Evolutionary conservation across 2,888 invertebrate genomes (phyloP).

Genomic region (Ophioninae sp.): DNA sequence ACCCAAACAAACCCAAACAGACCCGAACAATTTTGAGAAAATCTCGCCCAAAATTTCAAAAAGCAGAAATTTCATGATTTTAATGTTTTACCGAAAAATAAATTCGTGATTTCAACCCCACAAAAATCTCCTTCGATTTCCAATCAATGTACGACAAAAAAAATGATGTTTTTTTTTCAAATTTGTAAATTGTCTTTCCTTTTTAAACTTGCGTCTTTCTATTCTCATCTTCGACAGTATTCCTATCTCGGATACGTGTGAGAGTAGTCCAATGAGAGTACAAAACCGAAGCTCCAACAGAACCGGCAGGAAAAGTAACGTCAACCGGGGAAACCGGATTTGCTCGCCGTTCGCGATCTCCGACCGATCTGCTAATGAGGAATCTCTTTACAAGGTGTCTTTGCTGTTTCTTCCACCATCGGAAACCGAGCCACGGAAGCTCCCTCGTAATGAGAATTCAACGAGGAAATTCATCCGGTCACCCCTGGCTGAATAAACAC

Average conservation of each 20-base stretch:
- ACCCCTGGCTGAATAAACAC: no score
- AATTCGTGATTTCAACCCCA: no score
- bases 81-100: no score
- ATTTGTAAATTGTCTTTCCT: no score
- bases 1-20: no score
- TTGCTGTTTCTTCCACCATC: slow-evolving; percentile 55
- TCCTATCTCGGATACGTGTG: slow-evolving; percentile 15
- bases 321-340: slow-evolving; percentile 71
- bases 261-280: slow-evolving; percentile 14
- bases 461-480: slow-evolving; percentile 12
- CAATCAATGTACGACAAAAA: no score
- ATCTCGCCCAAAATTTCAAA: no score
- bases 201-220: no score
- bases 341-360: slow-evolving; percentile 60
- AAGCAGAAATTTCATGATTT: no score
- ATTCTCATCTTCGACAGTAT: slow-evolving; percentile 25
- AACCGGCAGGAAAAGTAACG: slow-evolving; percentile 43
- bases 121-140: no score
- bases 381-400: slow-evolving; percentile 70
- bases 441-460: slow-evolving; percentile 2
- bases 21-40: no score
- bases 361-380: slow-evolving; percentile 72
- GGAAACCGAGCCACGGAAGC: neutral
- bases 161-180: no score
- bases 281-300: slow-evolving; percentile 1